Base-by-base conservation (phyloP, 2,113 vertebrate genomes). In the Neogobius melanostomus region DNA sequence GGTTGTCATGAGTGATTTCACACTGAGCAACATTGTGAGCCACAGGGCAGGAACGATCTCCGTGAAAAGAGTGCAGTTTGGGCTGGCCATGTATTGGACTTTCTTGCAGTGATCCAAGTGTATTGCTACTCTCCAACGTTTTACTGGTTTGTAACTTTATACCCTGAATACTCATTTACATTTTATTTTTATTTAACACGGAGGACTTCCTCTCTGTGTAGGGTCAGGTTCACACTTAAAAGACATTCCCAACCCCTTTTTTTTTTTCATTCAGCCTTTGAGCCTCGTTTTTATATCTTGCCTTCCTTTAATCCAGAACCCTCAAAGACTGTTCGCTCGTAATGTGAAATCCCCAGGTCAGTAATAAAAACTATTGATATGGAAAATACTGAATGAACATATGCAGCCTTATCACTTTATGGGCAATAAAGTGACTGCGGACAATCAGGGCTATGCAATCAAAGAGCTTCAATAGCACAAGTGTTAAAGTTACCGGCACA, bases 181-280 rank as follows among this genome's bases (percentile, higher is more conserved):
- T n/a, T n/a, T n/a, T n/a, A n/a, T n/a, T n/a, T n/a, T n/a, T n/a
- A n/a, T n/a, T n/a, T n/a, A n/a, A 85, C 85, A 80, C 57, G 73
- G 52, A 54, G 83, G 62, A 80, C 75, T 90, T 88, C 72, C 79
- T 86, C 53, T 82, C 76, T 82, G 74, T 78, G 66, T 69, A 69
- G 77, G 72, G 72, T 72, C 83, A 84, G 85, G 75, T 82, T 80
- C 69, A 87, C 66, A 89, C 76, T 78, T 85, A 76, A 89, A 87
- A 88, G 84, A 61, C 83, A 84, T 81, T 83, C 64, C 67, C 71
- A 72, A 71, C 11, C 68, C 28, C 28, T 36, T 36, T 62, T 79
- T 36, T 62, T 79, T 82, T 61, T 86, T 68, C 77, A 81, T 78
- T 36, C 44, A 74, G 80, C 79, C 88, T 86, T 77, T 72, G 80